Percentiles rank a stretch among this genome's conserved stretches.
Evolutionary conservation across 1,140 invertebrate species (phyloP).

Genomic region (Euschistus heros): DNA sequence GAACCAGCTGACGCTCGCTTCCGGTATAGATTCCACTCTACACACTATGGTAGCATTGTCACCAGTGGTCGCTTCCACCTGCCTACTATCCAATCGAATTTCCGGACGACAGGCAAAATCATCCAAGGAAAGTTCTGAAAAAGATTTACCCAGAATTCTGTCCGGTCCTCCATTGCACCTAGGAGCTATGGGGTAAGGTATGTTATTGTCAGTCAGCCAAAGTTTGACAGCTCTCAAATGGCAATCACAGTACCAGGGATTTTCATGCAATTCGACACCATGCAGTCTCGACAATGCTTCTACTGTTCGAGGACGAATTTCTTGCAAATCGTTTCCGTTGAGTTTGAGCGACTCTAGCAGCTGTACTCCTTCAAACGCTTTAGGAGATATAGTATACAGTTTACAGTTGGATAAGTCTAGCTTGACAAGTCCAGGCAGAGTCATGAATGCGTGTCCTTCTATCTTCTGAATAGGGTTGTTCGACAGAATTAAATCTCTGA

Average conservation of each 20-base stretch:
- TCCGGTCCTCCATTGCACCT: constrained; percentile 57
- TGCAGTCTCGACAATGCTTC: constrained; percentile 61
- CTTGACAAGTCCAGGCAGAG: constrained; percentile 64
- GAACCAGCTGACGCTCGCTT: constrained; percentile 75
- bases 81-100: constrained; percentile 59
- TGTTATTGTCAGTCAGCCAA: constrained; percentile 72
- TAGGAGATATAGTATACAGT: constrained; percentile 58
- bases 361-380: constrained; percentile 66
- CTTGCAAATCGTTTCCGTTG: constrained; percentile 66
- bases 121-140: constrained; percentile 62
- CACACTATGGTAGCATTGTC: constrained; percentile 77
- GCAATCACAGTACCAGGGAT: constrained; percentile 87
- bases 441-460: constrained; percentile 59
- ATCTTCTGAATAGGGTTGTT: constrained; percentile 73
- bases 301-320: constrained; percentile 56
- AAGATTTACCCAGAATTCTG: constrained; percentile 52
- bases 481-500: constrained; percentile 66
- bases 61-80: constrained; percentile 63
- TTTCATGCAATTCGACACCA: constrained; percentile 77
- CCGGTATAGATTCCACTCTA: constrained; percentile 63
- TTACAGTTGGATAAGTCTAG: constrained; percentile 74
- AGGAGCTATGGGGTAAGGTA: constrained; percentile 65
- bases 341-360: constrained; percentile 69
- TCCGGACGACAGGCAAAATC: constrained; percentile 82
- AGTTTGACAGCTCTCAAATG: constrained; percentile 66